phyloP scores from a whole-genome alignment of 2,797 vertebrate species.

The Pangasius sanitwongsei region DNA sequence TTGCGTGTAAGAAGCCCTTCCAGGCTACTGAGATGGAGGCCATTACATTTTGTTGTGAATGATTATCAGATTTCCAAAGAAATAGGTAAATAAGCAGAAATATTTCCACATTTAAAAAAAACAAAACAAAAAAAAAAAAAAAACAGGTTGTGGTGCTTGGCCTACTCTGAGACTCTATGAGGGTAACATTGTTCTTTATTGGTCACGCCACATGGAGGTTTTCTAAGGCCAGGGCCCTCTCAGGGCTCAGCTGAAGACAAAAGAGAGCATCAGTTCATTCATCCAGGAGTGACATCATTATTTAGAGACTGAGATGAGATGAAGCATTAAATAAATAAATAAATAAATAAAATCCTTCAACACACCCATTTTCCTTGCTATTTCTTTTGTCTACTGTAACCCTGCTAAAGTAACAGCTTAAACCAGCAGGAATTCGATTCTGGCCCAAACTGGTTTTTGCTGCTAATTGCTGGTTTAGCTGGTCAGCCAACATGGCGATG shows the following conservation, averaged over 20 bases:
- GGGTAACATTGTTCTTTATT: slow-evolving; percentile 36
- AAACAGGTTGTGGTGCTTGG: neutral
- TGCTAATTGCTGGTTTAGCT: neutral
- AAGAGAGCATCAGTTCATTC: slow-evolving; percentile 52
- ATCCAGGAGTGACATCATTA: slow-evolving; percentile 51
- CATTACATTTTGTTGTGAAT: neutral
- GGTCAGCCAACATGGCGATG: neutral
- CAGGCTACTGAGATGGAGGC: neutral
- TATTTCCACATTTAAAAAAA: neutral
- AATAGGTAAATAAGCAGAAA: neutral
- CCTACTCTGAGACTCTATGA: neutral
- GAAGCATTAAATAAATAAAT: too few relatives aligned
- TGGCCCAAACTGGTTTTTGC: neutral
- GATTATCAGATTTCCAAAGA: neutral
- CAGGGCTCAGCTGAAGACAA: slow-evolving; percentile 37
- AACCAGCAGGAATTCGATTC: neutral
- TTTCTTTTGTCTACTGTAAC: neutral
- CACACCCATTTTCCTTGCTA: neutral
- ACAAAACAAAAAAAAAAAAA: neutral
- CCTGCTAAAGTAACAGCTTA: neutral
- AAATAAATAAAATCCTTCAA: neutral
- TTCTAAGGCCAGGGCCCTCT: slow-evolving; percentile 35
- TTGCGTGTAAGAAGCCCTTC: neutral
- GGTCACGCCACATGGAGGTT: slow-evolving; percentile 24
- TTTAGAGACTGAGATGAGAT: slow-evolving; percentile 36